phyloP scores from a whole-genome alignment of 2,888 invertebrate species.

The Pardosa pseudoannulata region DNA sequence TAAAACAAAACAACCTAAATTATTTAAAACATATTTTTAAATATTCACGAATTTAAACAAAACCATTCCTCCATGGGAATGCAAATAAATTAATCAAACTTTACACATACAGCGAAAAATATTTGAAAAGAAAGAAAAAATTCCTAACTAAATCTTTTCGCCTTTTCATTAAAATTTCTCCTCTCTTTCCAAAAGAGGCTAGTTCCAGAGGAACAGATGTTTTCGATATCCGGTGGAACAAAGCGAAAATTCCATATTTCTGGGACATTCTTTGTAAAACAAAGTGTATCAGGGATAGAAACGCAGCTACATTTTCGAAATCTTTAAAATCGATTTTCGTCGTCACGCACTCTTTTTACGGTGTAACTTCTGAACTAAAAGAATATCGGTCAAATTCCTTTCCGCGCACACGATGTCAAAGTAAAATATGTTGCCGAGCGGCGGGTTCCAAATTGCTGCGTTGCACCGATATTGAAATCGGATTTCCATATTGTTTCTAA shows the following conservation, averaged over 20 bases:
- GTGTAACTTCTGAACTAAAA: too few relatives aligned
- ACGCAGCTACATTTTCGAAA: neutral
- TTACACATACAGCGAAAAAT: too few relatives aligned
- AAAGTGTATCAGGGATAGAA: neutral
- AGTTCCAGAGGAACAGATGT: neutral
- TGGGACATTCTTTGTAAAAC: neutral
- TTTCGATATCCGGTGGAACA: neutral
- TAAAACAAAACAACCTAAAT: too few relatives aligned
- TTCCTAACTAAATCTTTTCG: too few relatives aligned
- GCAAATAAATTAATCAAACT: too few relatives aligned
- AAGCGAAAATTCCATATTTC: neutral
- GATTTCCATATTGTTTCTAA: too few relatives aligned
- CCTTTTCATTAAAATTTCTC: too few relatives aligned
- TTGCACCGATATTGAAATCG: neutral
- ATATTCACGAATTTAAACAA: too few relatives aligned
- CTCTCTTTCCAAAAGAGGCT: too few relatives aligned
- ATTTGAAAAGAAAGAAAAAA: too few relatives aligned
- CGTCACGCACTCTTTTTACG: neutral
- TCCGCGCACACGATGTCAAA: neutral
- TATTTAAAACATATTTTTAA: too few relatives aligned
- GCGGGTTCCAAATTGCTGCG: neutral
- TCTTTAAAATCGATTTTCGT: neutral
- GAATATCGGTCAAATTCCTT: neutral
- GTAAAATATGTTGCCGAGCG: neutral
- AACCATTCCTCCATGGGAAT: too few relatives aligned